Base-by-base conservation (phyloP, 2,888 invertebrate species). In the Pollenia labialis region DNA sequence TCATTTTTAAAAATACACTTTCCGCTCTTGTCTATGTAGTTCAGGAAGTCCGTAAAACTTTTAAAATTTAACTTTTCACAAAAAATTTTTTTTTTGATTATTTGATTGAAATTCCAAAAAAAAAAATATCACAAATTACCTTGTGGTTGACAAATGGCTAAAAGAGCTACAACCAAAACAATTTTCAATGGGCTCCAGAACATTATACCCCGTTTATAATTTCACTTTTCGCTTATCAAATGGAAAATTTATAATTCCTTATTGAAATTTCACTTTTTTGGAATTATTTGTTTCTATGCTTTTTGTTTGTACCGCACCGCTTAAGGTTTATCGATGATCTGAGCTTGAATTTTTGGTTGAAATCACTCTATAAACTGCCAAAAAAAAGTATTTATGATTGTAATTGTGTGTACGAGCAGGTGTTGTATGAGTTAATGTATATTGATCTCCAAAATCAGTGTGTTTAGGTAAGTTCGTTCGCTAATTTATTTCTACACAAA, bases 281-380 rank as follows among this genome's bases (percentile, higher is more conserved):
- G 32, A 32, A 32, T 6, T 32, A 32, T 4, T 23, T 32, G 4
- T 32, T 32, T 32, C 32, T 32, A 32, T 32, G 4, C 32, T 32
- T 32, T 32, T 32, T 32, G 32, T 62, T 0, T 52, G 56, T 18
- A 66, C 82, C 18, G 81, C 56, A 48, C 56, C 23, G 77, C 50
- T 69, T 72, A 74, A 81, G 54, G 84, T 77, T 74, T 77, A 69
- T 42, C 54, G 9, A 56, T 48, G 62, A 76, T 85, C 80, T 87
- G 81, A 76, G 32, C 72, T 74, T 14, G 9, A 71, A 56, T 10
- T 66, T 62, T 62, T 62, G 42, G 10, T 79, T 85, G 69, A 80
- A 86, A 76, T 85, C 76, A 50, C 18, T 60, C 82, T 85, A 71
- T 85, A 83, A 71, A 69, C 74, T 66, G 18, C 3, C 8, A 18